Base-by-base conservation (phyloP, 2,797 vertebrate genomes). In the Sebastes aleutianus region DNA sequence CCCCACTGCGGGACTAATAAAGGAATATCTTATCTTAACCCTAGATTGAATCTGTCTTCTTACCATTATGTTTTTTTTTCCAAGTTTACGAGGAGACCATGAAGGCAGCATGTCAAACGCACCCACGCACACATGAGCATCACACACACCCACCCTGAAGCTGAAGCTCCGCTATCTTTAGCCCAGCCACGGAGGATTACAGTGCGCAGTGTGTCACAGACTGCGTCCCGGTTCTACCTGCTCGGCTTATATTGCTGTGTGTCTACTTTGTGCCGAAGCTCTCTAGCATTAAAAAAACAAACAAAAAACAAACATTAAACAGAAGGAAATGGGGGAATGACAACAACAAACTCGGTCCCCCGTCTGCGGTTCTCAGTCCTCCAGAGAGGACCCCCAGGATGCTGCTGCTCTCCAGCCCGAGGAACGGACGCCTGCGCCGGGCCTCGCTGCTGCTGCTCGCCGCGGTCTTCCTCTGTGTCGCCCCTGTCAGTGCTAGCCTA, bases 161-260 rank as follows among this genome's bases (percentile, higher is more conserved):
- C 88, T 83, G 75, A 58, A 82, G 74, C 88, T 82, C 90, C 88
- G 84, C 94, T 95, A 93, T 95, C 93, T 95, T 94, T 94, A 93
- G 91, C 92, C 0, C 67, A 1, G 80, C 71, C 88, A n/a, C 86
- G 88, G 93, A 94, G 89, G 93, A 94, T 93, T 89, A 93, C 77
- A 4, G 73, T 83, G 74, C 85, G 86, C 92, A 88, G 72, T 85
- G 81, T 71, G 76, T 29, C 69, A 77, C 57, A 3, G 73, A 66
- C 90, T 31, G 85, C 85, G 22, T 66, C 62, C 47, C 27, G 65
- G 70, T 43, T 76, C 57, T 11, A 73, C 73, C 67, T 79, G 57
- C 27, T 32, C 76, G 11, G 67, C 6, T 43, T 10, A 77, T 39
- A 70, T 24, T 53, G 27, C 65, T 20, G 57, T 31, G 47, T 16